Percentiles rank a stretch among this genome's conserved stretches.
These are phyloP conservation scores for Anadara kagoshimensis DNA, from an alignment of 1,140 invertebrate species.

Conservation along the genomic window DNA sequence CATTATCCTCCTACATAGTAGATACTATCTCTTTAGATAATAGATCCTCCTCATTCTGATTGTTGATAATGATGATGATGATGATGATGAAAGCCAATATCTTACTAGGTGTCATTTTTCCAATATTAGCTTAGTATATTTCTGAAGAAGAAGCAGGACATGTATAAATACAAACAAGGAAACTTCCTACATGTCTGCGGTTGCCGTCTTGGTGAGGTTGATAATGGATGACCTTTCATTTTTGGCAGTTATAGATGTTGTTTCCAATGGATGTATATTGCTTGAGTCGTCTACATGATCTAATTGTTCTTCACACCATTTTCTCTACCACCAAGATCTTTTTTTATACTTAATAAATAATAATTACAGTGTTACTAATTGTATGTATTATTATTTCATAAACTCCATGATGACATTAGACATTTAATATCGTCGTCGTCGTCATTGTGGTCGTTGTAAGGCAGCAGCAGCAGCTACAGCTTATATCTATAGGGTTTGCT, in stretches of 20 bases:
- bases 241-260: slow-evolving; percentile 46
- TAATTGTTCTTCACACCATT: slow-evolving; percentile 45
- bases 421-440: no score
- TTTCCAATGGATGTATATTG: slow-evolving; percentile 38
- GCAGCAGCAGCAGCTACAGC: no score
- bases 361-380: slow-evolving; percentile 24
- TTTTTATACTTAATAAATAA: slow-evolving; percentile 51
- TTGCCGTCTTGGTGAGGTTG: no score
- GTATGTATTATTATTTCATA: no score
- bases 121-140: neutral
- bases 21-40: neutral
- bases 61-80: no score
- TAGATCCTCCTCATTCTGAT: neutral
- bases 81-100: neutral
- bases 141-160: slow-evolving; percentile 1
- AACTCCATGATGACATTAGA: no score
- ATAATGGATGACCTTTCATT: slow-evolving; percentile 9
- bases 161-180: neutral
- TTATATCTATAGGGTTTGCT: no score
- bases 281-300: slow-evolving; percentile 32
- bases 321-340: slow-evolving; percentile 49
- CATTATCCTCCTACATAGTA: neutral
- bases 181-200: slow-evolving; percentile 1
- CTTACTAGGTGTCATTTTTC: neutral
- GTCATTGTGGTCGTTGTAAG: no score